Evolutionary conservation across 2,113 vertebrate genomes (phyloP).

Genomic region (Cheilinus undulatus): DNA sequence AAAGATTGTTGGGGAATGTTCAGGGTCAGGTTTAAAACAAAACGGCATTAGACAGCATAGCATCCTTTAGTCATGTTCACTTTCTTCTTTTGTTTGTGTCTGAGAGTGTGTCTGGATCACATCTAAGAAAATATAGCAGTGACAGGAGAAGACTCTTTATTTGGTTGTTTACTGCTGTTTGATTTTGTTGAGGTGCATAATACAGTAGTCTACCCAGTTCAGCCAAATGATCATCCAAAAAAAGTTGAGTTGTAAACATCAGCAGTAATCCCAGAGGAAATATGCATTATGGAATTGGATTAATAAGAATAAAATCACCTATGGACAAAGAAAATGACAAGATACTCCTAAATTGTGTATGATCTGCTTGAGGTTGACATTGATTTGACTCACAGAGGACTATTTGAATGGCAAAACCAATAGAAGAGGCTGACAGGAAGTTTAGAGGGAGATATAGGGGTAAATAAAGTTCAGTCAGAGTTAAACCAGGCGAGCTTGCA

Average conservation of each 20-base stretch:
- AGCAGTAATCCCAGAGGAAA: neutral
- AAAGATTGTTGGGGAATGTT: constrained; percentile 46
- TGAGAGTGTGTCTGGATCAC: neutral
- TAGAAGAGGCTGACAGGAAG: neutral
- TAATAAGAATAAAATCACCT: neutral
- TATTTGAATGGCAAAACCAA: neutral
- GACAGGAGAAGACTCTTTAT: constrained; percentile 1
- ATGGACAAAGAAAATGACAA: neutral
- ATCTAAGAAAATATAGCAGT: constrained; percentile 5
- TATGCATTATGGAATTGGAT: neutral
- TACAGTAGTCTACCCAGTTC: neutral
- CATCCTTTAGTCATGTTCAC: constrained; percentile 32
- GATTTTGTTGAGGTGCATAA: constrained; percentile 1
- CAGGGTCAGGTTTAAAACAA: constrained; percentile 50
- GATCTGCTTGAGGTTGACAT: neutral
- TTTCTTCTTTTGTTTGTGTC: constrained; percentile 2
- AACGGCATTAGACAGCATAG: constrained; percentile 34
- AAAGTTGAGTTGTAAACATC: neutral
- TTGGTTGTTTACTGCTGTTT: neutral
- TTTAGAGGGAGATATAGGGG: neutral
- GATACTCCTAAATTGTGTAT: neutral
- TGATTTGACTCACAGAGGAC: neutral
- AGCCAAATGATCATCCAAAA: neutral
- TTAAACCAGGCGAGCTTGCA: neutral
- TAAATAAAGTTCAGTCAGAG: neutral